phyloP scores from a whole-genome alignment of 2,888 invertebrate genomes.

The Eurytoma californica region DNA sequence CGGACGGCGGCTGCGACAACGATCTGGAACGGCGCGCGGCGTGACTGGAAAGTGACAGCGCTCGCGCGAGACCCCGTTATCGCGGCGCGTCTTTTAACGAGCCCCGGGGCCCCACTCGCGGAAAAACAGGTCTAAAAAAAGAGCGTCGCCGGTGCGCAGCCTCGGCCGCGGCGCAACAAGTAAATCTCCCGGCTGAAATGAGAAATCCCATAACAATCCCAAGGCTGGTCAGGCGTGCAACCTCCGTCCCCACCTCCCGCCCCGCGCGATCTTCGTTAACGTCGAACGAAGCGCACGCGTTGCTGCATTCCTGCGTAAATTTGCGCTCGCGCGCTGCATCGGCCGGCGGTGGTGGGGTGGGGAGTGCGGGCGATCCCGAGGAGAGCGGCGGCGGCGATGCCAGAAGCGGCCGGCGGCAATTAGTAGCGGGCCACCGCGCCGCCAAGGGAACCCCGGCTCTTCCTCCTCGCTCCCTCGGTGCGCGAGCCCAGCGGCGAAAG shows the following conservation, averaged over 20 bases:
- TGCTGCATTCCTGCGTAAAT: slow-evolving; percentile 56
- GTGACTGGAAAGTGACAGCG: slow-evolving; percentile 45
- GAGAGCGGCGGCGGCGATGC: slow-evolving; percentile 68
- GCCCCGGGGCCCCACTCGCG: slow-evolving; percentile 8
- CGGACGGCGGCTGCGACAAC: background rate
- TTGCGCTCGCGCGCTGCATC: slow-evolving; percentile 44
- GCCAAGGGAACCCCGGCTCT: slow-evolving; percentile 67
- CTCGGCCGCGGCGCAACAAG: slow-evolving; percentile 43
- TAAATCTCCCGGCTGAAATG: slow-evolving; percentile 50
- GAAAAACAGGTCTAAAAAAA: slow-evolving; percentile 37
- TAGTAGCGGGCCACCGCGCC: slow-evolving; percentile 69
- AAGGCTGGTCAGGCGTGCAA: slow-evolving; percentile 47
- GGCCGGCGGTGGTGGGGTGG: background rate
- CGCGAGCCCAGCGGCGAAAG: background rate
- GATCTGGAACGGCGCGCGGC: background rate
- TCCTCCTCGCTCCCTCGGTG: slow-evolving; percentile 40
- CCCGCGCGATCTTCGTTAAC: slow-evolving; percentile 44
- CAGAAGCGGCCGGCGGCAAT: slow-evolving; percentile 74
- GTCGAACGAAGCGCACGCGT: slow-evolving; percentile 28
- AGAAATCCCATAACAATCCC: slow-evolving; percentile 55
- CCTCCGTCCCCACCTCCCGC: slow-evolving; percentile 12
- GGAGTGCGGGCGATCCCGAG: background rate
- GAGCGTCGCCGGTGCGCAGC: background rate
- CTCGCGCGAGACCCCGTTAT: slow-evolving; percentile 35
- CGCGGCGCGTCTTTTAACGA: slow-evolving; percentile 28